Evolutionary conservation across 2,797 vertebrate genomes (phyloP), one percentile per base, ranked within the genome.

Genomic region (Smutsia temminckii): DNA sequence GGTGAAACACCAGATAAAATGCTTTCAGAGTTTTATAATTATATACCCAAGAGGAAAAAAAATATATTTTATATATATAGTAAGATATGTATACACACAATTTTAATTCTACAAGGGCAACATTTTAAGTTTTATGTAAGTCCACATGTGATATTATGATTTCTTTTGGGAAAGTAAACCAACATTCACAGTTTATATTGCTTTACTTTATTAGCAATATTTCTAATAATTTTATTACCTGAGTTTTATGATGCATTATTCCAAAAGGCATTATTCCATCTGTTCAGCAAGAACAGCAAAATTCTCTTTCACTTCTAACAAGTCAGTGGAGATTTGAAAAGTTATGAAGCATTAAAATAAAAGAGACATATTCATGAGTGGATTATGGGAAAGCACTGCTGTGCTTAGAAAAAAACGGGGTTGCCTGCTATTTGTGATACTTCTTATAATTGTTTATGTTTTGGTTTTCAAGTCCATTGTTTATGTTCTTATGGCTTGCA

Each of bases 1-100:
- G 14, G 42, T 90, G 34, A 98, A 94, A 94, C 61, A 96, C 13
- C 21, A 97, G 91, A 96, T 53, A 7, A 96, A 95, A 93, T 4
- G 1, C 37, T 53, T 78, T 6, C n/a, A 32, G 12, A 32, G 10
- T 37, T 37, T 94, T 96, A 29, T 83, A 86, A 94, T 93, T 94
- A 78, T 37, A 3, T 51, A 13, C 4, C 12, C 61, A 55, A 93
- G 40, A 94, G 32, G 85, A 89, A 27, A 92, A 93, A 16, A 17
- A 3, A 32, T 8, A 8, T 21, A 72, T n/a, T n/a, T n/a, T 46
- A 57, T 25, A 14, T 13, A 63, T 17, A 12, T 10, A 55, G 40
- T 7, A 40, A 40, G 40, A 40, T 18, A 61, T 1, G 68, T 25
- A 74, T 20, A 57, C 12, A 86, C 5, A 25, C 16, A 23, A 72